Percentiles rank a stretch among this genome's conserved stretches.
Evolutionary conservation across 1,140 invertebrate species (phyloP).

Genomic region (Bombus ignitus): DNA sequence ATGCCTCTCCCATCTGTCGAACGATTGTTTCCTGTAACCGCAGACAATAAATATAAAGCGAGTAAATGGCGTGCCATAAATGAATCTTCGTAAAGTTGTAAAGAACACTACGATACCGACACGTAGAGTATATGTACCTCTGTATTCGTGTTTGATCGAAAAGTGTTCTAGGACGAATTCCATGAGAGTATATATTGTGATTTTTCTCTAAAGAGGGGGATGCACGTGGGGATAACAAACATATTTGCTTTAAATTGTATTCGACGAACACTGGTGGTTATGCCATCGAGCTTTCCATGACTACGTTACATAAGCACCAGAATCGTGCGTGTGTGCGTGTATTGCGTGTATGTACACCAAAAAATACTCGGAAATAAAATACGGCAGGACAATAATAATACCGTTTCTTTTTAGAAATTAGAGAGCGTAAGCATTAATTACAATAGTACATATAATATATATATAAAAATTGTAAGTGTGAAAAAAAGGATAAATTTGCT

Average conservation of each 20-base stretch:
- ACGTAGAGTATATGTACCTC: background rate
- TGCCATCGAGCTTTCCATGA: constrained; percentile 81
- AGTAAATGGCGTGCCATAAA: constrained; percentile 8
- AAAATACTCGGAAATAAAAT: constrained; percentile 73
- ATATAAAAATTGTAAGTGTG: constrained; percentile 49
- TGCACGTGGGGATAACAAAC: constrained; percentile 35
- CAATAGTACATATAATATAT: constrained; percentile 51
- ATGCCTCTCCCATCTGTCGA: constrained; percentile 32
- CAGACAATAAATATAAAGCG: constrained; percentile 8
- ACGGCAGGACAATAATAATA: constrained; percentile 81
- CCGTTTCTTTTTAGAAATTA: constrained; percentile 78
- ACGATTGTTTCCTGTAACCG: background rate
- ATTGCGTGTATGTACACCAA: constrained; percentile 66
- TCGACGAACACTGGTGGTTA: constrained; percentile 75
- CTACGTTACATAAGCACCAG: constrained; percentile 63
- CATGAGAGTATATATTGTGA: constrained; percentile 32
- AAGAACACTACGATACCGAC: background rate
- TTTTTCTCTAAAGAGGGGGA: constrained; percentile 21
- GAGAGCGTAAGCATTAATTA: constrained; percentile 67
- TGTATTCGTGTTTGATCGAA: no score
- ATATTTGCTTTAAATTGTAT: constrained; percentile 62
- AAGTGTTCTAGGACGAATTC: background rate
- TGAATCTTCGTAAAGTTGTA: background rate
- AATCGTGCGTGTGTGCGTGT: constrained; percentile 57
- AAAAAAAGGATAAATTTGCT: constrained; percentile 50